Base-by-base conservation (phyloP, 2,797 vertebrate species). In the Ibycter americanus region DNA sequence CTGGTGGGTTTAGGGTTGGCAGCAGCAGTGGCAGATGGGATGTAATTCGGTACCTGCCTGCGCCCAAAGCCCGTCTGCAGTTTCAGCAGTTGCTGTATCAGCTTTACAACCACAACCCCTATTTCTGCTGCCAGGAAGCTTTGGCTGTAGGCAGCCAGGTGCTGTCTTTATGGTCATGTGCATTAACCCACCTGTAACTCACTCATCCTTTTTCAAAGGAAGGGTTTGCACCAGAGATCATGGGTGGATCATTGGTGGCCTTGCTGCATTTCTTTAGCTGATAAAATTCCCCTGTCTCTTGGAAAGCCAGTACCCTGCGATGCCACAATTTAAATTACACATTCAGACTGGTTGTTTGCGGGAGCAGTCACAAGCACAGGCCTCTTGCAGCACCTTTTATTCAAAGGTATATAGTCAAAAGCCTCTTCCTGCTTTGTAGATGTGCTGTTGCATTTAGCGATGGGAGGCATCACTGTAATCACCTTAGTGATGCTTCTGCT, bases 11-110 rank as follows among this genome's bases (percentile, higher is more conserved):
- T 62, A 4, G 42, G 26, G 16, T 12, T 29, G 42, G 31, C 25
- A 29, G 36, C 32, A 29, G 49, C 20, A 23, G 34, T 6, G 9
- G 51, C 6, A 0, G 14, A 13, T 3, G 4, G 19, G 22, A 67
- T 0, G 2, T 40, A 4, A 58, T 62, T 55, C 40, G 15, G 40
- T 40, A 40, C 40, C 46, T 56, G 51, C 55, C 62, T 51, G 29
- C 0, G 0, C 40, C 29, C 5, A 34, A 44, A 55, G 58, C 40
- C 58, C 8, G 0, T 66, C 32, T 26, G 70, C 27, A 31, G 38
- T 70, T 87, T 49, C 55, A 59, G 38, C 20, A 31, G 14, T 16
- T 26, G 26, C 36, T 42, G 6, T 67, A 22, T 44, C 40, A 55
- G 46, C 47, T 76, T 42, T 26, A 32, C 17, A 51, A 29, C 32